These are phyloP conservation scores for Heliconius nattereri DNA, from an alignment of 1,140 invertebrate species.

Conservation along the genomic window DNA sequence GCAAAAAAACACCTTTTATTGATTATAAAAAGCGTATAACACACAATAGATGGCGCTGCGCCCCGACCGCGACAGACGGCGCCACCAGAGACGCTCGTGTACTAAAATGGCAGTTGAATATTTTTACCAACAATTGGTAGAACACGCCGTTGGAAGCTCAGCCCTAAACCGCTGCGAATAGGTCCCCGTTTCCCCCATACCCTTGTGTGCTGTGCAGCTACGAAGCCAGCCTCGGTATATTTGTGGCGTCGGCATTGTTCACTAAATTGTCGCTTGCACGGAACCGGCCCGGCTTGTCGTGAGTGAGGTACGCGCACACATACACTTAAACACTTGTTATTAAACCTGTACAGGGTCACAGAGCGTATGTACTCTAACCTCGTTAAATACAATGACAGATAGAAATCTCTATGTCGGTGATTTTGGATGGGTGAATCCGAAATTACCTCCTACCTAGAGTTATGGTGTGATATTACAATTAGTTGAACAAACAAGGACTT, in stretches of 20 bases:
- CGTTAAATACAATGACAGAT: constrained; percentile 76
- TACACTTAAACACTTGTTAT: constrained; percentile 80
- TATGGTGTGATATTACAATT: constrained; percentile 62
- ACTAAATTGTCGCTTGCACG: constrained; percentile 79
- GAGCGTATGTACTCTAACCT: constrained; percentile 62
- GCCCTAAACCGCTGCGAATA: constrained; percentile 39
- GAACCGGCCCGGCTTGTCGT: constrained; percentile 76
- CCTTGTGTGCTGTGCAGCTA: constrained; percentile 54
- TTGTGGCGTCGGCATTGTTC: constrained; percentile 79
- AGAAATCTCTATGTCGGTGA: constrained; percentile 64
- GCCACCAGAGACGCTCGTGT: constrained; percentile 75
- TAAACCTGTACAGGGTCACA: constrained; percentile 76
- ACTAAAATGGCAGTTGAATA: constrained; percentile 80
- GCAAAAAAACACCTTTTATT: constrained; percentile 63
- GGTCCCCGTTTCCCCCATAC: constrained; percentile 36
- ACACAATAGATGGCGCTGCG: constrained; percentile 76
- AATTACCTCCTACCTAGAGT: constrained; percentile 50
- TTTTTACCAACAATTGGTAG: constrained; percentile 64
- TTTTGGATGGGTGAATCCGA: constrained; percentile 70
- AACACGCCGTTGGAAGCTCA: constrained; percentile 39
- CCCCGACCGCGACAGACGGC: constrained; percentile 75
- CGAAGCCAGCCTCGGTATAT: constrained; percentile 68
- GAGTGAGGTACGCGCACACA: constrained; percentile 73
- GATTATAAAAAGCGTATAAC: constrained; percentile 76
- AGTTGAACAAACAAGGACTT: constrained; percentile 48